Base-by-base conservation (phyloP, 2,113 vertebrate species). In the Perognathus longimembris region DNA sequence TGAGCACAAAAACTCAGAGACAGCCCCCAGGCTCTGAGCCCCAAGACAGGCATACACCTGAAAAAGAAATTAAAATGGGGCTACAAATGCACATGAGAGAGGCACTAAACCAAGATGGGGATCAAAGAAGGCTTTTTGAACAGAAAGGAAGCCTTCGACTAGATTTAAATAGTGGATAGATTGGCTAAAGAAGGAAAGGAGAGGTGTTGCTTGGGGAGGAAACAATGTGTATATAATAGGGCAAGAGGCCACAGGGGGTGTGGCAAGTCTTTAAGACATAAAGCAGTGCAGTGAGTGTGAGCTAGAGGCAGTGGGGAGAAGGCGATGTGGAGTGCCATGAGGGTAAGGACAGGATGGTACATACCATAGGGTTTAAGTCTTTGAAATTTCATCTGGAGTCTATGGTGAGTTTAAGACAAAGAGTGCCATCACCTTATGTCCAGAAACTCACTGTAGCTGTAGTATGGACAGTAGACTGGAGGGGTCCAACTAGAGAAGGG, bases 291-390 rank as follows among this genome's bases (percentile, higher is more conserved):
- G 34, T 9, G 24, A 15, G 45, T 0, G 0, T 6, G 11, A 67
- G 18, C 50, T 34, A 32, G 3, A n/a, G 30, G 7, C 45, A 67
- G 83, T 7, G 2, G 0, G 30, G 36, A 15, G 34, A 67, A 28
- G 36, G 26, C 5, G 18, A 12, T 5, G 22, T 14, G 42, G 1
- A 0, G 6, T 5, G 22, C n/a, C n/a, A 45, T 45, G 45, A 45
- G 45, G 8, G 12, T 34, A 66, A 40, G 40, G 32, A 24, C 30
- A 59, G 74, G 63, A 20, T 17, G 7, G 20, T 7, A 36, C 7
- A 61, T 30, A 7, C 50, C n/a, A 18, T 2, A 4, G 1, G 17
- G 10, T 3, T 7, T 24, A 77, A 79, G 61, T n/a, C 6, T 38
- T 24, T 78, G 71, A 50, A 40, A 66, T 57, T 85, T 77, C 59